Base-by-base conservation (phyloP, 2,797 vertebrate genomes). In the Choloepus didactylus region DNA sequence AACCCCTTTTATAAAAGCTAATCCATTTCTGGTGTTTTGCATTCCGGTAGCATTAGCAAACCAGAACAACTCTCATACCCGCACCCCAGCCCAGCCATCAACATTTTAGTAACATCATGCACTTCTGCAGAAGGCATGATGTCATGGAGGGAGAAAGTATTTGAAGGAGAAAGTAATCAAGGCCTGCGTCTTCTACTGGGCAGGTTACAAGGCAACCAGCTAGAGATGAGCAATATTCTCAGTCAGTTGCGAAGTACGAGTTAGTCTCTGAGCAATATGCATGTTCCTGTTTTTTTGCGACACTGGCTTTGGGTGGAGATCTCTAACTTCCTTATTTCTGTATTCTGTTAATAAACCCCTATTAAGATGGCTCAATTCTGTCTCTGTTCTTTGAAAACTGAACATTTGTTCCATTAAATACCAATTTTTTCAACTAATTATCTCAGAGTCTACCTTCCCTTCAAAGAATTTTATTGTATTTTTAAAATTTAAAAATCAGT, bases 261-360 rank as follows among this genome's bases (percentile, higher is more conserved):
- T n/a, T 38, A 18, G 4, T 12, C 38, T 79, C 89, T 16, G 41
- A 44, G 41, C 41, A 44, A 44, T 44, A 44, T 44, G 41, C 69
- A 49, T 82, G 77, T 56, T 94, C 46, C 46, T 79, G 23, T 76
- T 89, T 76, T 80, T 82, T 64, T 92, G 60, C 14, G 46, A 46
- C 46, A 44, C 49, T 85, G 19, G 18, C 18, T 59, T 51, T 60
- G 38, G 38, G 56, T 66, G 60, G 82, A 94, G 87, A 93, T 59
- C 38, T 56, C 76, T 16, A 35, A 81, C n/a, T 90, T 95, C 87
- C 93, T 73, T 70, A 79, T 93, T 69, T 72, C 29, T 4, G 23
- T 41, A 70, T 80, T n/a, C 80, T 94, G 70, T 75, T 35, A 84
- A 88, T 72, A 90, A 97, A 76, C 2, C 19, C 14, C 41, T 54